These are phyloP conservation scores for Novumbra hubbsi DNA, from an alignment of 2,797 vertebrate genomes.

Conservation along the genomic window DNA sequence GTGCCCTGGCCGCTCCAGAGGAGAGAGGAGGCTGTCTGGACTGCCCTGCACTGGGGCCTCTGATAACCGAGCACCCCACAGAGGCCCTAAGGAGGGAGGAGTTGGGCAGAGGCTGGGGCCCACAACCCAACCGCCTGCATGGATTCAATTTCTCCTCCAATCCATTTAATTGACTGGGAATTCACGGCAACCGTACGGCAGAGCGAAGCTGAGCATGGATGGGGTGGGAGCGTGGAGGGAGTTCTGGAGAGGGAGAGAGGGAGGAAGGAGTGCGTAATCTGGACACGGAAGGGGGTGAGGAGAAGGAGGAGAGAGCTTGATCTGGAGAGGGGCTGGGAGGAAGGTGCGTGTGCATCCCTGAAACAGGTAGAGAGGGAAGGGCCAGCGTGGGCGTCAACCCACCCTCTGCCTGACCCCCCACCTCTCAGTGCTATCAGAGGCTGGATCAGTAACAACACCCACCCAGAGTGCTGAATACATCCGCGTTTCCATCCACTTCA, in stretches of 20 bases:
- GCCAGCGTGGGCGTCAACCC: constrained; percentile 71
- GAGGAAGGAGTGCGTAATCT: no score
- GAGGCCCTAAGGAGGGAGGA: constrained; percentile 60
- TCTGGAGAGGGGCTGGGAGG: constrained; percentile 2
- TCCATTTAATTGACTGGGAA: constrained; percentile 65
- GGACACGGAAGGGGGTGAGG: no score
- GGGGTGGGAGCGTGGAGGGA: constrained; percentile 40
- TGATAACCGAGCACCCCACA: constrained; percentile 49
- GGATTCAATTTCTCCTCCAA: constrained; percentile 53
- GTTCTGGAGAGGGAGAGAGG: constrained; percentile 28
- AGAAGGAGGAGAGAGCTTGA: no score
- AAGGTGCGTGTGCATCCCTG: constrained; percentile 37
- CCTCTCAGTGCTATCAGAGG: constrained; percentile 70
- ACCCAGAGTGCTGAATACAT: constrained; percentile 71
- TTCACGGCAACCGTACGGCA: constrained; percentile 57
- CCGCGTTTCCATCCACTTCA: constrained; percentile 78
- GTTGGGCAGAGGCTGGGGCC: constrained; percentile 38
- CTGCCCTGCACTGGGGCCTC: constrained; percentile 59
- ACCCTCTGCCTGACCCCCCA: constrained; percentile 65
- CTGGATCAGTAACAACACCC: constrained; percentile 78
- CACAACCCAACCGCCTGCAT: constrained; percentile 40
- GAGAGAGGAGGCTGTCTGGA: constrained; percentile 4
- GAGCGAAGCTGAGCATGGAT: constrained; percentile 37
- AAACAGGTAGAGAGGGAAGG: constrained; percentile 74
- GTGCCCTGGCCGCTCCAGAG: constrained; percentile 42